Conservation (phyloP, 2,113 vertebrate species). For the Anoplopoma fimbria region DNA sequence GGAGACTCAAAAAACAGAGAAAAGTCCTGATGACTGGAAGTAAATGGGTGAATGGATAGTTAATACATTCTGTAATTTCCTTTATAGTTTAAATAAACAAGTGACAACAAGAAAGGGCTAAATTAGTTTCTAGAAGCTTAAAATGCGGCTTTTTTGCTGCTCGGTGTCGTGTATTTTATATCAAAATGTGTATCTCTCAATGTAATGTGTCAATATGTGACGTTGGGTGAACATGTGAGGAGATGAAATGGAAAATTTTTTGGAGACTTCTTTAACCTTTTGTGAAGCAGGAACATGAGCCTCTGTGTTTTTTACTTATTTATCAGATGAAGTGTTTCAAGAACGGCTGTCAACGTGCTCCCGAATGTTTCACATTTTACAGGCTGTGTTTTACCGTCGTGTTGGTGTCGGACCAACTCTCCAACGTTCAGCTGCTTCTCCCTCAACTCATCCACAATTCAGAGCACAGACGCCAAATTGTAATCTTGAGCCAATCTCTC, state of each 20-base stretch:
- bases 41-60: neutral
- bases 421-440: neutral
- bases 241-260: neutral
- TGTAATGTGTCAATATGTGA: neutral
- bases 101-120: neutral
- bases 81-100: neutral
- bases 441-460: constrained; percentile 16
- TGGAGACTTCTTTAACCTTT: neutral
- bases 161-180: neutral
- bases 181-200: neutral
- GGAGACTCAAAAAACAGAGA: too few species aligned
- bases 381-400: neutral
- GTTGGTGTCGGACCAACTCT: neutral
- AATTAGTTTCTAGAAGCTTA: neutral
- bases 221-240: neutral
- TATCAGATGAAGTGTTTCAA: neutral
- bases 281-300: neutral
- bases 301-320: neutral
- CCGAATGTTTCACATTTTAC: neutral
- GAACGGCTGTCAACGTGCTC: neutral
- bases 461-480: constrained; percentile 8
- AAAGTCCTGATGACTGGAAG: too few species aligned
- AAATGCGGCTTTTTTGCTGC: neutral
- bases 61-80: neutral
- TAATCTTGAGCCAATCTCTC: constrained; percentile 22